Evolutionary conservation across 92 coral and sea anemone genomes (phyloP).

Genomic region (Ricordea florida): DNA sequence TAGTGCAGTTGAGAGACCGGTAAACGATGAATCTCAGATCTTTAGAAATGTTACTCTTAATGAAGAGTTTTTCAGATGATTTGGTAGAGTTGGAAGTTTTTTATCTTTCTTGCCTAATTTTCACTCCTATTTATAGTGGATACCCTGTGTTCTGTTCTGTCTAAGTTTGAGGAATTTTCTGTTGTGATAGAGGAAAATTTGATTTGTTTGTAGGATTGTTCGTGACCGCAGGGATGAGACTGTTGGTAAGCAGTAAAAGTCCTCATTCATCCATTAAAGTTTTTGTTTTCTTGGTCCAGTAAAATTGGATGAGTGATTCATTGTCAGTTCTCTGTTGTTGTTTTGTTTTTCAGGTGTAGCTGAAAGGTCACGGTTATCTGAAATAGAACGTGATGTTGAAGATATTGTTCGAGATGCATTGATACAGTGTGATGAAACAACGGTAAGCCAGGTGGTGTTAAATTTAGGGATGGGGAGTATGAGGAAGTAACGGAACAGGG

Average conservation of each 20-base stretch:
- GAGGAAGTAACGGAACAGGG: neutral
- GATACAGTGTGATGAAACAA: slow-evolving; percentile 46
- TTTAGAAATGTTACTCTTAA: too few species aligned
- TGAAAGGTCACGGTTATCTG: neutral
- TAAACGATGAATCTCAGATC: too few species aligned
- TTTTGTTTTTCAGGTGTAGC: neutral
- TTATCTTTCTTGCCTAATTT: too few species aligned
- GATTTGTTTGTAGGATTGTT: slow-evolving; percentile 4
- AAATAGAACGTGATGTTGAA: slow-evolving; percentile 55
- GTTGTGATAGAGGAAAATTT: too few species aligned
- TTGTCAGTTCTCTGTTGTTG: neutral
- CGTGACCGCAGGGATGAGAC: slow-evolving; percentile 14
- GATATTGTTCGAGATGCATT: slow-evolving; percentile 62
- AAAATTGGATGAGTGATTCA: neutral
- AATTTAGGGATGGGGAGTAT: neutral
- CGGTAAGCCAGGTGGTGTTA: neutral
- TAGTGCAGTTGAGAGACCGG: too few species aligned
- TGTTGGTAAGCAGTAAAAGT: neutral
- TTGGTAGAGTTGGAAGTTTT: too few species aligned
- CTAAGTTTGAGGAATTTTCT: too few species aligned
- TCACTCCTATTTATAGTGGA: too few species aligned
- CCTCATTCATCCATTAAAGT: too few species aligned
- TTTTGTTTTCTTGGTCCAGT: neutral
- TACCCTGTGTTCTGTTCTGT: too few species aligned
- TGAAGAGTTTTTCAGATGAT: too few species aligned